Evolutionary conservation across 2,888 invertebrate genomes (phyloP).

Genomic region (Ferdinandea cuprea): DNA sequence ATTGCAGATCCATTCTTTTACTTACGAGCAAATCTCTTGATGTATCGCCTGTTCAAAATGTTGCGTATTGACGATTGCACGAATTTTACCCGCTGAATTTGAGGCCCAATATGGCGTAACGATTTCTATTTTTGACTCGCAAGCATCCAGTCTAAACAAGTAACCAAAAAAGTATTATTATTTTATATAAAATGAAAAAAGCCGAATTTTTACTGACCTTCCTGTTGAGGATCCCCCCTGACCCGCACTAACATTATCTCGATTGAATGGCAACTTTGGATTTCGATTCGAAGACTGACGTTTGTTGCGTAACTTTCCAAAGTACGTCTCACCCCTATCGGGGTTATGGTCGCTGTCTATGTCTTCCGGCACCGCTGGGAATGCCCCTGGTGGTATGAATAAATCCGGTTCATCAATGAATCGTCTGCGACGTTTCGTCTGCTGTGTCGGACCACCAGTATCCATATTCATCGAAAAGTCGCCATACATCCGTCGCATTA

Average conservation of each 20-base stretch:
- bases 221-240: conserved; percentile 77
- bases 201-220: conserved; percentile 76
- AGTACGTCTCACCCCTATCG: conserved; percentile 84
- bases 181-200: background rate
- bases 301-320: conserved; percentile 84
- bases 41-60: conserved; percentile 97
- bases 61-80: conserved; percentile 96
- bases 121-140: conserved; percentile 95
- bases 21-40: conserved; percentile 96
- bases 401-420: conserved; percentile 82
- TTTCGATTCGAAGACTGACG: conserved; percentile 83
- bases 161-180: conserved; percentile 63
- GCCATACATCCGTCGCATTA: conserved; percentile 97
- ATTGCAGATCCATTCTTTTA: conserved; percentile 75
- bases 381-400: conserved; percentile 83
- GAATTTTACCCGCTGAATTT: conserved; percentile 94
- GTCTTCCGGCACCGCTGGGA: conserved; percentile 85
- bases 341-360: conserved; percentile 81
- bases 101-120: conserved; percentile 97
- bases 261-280: conserved; percentile 77
- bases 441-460: conserved; percentile 84
- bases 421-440: conserved; percentile 81
- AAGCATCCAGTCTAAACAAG: conserved; percentile 92
- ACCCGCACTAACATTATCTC: conserved; percentile 60
- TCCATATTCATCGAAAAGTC: conserved; percentile 89